Evolutionary conservation across 2,888 invertebrate genomes (phyloP), one percentile per base, ranked within the genome.

Genomic region (Amaurobius ferox): DNA sequence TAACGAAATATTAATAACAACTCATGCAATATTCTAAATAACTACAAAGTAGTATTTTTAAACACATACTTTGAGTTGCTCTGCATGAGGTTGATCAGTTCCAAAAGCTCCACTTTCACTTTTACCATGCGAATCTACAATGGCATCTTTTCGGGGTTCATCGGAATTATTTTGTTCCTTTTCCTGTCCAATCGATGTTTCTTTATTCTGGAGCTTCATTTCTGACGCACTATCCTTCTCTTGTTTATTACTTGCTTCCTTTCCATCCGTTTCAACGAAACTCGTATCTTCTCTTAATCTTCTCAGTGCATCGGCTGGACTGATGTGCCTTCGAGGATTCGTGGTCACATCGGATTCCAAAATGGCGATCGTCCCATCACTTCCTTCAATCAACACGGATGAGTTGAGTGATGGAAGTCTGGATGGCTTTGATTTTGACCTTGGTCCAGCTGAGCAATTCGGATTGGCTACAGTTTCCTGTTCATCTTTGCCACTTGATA

Each of bases 271-370:
- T 7, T 72, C 83, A 13, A 77, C 77, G 26, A 83, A n/a, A 11
- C 48, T 48, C 0, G 72, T 68, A 9, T 83, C 83, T 23, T 78
- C 72, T 9, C 85, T 48, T 61, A 85, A 30, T 62, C 73, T 78
- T 61, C 67, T 28, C 16, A 85, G 55, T 7, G 85, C 85, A 44
- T 85, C 85, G 5, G 85, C 85, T 1, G 85, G 78, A 23, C 85
- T 83, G 67, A 71, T 83, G 68, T 78, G 73, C 55, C 73, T 55
- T 28, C 78, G 23, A 2, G 55, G 64, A 32, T 61, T 76, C 7
- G 66, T 61, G 0, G 39, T n/a, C 0, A 23, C 40, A 0, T 30
- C 23, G 13, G 28, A 9, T 28, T 32, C 70, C 7, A 44, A 48
- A 23, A 72, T 44, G n/a, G 64, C 67, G 6, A 67, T 55, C 11